Evolutionary conservation across 1,140 invertebrate species (phyloP).

Genomic region (Drosophila nikananu): DNA sequence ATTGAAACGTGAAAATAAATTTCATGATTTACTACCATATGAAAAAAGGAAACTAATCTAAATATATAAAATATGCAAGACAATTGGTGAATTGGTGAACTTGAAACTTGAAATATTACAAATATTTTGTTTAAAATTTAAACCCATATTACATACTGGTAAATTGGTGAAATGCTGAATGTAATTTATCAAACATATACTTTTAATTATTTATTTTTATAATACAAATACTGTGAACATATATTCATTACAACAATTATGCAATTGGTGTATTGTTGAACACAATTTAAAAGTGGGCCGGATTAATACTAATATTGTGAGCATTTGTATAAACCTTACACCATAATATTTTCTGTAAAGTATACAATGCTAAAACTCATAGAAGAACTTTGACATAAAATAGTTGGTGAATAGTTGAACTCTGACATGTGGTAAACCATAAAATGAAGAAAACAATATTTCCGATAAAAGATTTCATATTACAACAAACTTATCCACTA

Average conservation of each 20-base stretch:
- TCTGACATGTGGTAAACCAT: not conserved
- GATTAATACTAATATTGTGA: not conserved
- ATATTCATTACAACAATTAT: no score
- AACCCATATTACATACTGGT: not conserved
- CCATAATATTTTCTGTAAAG: not conserved
- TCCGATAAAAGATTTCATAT: not conserved
- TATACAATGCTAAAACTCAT: not conserved
- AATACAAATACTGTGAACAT: no score
- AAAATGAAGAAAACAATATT: no score
- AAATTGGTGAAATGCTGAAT: not conserved
- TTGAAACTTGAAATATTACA: not conserved
- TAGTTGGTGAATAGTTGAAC: not conserved
- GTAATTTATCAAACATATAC: not conserved
- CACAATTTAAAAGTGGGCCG: not conserved
- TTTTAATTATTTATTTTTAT: no score
- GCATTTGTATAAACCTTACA: not conserved
- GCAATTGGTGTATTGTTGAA: not conserved
- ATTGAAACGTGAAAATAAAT: slow-evolving; percentile 13
- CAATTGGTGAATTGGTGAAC: not conserved
- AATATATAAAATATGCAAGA: not conserved
- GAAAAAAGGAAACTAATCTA: not conserved
- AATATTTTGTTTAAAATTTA: not conserved
- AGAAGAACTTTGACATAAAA: not conserved
- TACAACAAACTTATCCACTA: not conserved
- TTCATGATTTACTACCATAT: slow-evolving; percentile 7